Base-by-base conservation (phyloP, 2,888 invertebrate species). In the Pristionchus japonicus region DNA sequence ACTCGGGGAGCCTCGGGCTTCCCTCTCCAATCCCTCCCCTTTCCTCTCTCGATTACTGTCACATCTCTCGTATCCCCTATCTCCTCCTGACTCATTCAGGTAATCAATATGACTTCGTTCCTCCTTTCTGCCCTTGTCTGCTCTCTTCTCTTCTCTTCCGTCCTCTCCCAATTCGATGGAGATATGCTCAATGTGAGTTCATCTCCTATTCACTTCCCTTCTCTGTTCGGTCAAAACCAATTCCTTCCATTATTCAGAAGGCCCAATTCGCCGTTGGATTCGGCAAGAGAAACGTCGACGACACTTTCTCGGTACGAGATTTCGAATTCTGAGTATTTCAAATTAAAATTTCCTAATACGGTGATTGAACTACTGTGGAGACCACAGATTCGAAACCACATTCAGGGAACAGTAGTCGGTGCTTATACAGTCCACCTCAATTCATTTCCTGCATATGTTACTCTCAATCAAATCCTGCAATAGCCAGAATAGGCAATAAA, bases 181-280 rank as follows among this genome's bases (percentile, higher is more conserved):
- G 85, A 85, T 43, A 40, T 85, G 40, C 64, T 85, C n/a, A 85
- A 64, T 64, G 85, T 85, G 43, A 37, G 85, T 85, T 23, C 23
- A 49, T 83, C 34, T 1, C 6, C 82, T 27, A 34, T 83, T 34
- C 82, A 52, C 52, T 52, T 52, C 34, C 49, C n/a, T n/a, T 23
- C 52, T 77, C 37, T 37, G 27, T 43, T 77, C 67, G 40, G 43
- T 82, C 64, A 27, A 85, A 27, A 64, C n/a, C 43, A 34, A 11
- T 15, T 1, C 70, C 6, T 37, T 74, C 3, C 20, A 77, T 77
- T 77, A 49, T 86, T 49, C 70, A 86, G 86, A 86, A 70, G 86
- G 86, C 86, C 3, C 70, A 67, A 70, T 86, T 86, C 70, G 57
- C 49, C 34, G 86, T 86, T 23, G 86, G 86, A 27, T 49, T 86